phyloP scores from a whole-genome alignment of 2,888 invertebrate species.

The Marronus borbonicus region DNA sequence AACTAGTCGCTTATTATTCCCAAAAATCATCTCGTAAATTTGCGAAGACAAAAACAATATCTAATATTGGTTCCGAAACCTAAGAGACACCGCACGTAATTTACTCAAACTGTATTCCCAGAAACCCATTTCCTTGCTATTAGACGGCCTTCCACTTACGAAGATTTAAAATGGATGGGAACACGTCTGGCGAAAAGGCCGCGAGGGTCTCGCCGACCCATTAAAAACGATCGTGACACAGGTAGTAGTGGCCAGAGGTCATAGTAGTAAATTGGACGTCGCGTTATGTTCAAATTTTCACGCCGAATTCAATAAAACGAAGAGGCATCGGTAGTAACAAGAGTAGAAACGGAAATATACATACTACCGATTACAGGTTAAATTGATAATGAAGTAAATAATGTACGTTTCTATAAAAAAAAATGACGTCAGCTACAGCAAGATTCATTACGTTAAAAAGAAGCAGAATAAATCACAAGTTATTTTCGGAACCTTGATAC shows the following conservation, averaged over 20 bases:
- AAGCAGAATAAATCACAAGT: too few relatives aligned
- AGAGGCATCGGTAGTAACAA: slow-evolving; percentile 14
- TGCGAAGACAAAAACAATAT: slow-evolving; percentile 33
- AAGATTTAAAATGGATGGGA: slow-evolving; percentile 42
- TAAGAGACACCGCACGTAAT: slow-evolving; percentile 40
- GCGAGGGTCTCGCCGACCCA: slow-evolving; percentile 31
- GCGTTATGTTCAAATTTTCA: slow-evolving; percentile 14
- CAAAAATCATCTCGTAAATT: slow-evolving; percentile 36
- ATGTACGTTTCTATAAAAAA: too few relatives aligned
- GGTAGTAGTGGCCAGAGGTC: slow-evolving; percentile 50
- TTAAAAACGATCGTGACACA: slow-evolving; percentile 52
- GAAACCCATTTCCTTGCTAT: slow-evolving; percentile 42
- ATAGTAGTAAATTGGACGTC: slow-evolving; percentile 14
- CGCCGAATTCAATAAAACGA: slow-evolving; percentile 54
- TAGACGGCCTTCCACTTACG: slow-evolving; percentile 33
- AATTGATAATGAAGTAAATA: too few relatives aligned
- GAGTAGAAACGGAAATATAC: slow-evolving; percentile 46
- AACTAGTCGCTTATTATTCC: slow-evolving; percentile 13
- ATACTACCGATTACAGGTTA: not conserved
- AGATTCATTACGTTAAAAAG: too few relatives aligned
- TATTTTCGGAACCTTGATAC: too few relatives aligned
- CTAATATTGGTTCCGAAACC: slow-evolving; percentile 22
- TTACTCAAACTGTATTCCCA: slow-evolving; percentile 35
- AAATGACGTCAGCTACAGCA: too few relatives aligned
- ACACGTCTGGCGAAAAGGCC: slow-evolving; percentile 33